Evolutionary conservation across 2,888 invertebrate species (phyloP).

Genomic region (Tiphia femorata): DNA sequence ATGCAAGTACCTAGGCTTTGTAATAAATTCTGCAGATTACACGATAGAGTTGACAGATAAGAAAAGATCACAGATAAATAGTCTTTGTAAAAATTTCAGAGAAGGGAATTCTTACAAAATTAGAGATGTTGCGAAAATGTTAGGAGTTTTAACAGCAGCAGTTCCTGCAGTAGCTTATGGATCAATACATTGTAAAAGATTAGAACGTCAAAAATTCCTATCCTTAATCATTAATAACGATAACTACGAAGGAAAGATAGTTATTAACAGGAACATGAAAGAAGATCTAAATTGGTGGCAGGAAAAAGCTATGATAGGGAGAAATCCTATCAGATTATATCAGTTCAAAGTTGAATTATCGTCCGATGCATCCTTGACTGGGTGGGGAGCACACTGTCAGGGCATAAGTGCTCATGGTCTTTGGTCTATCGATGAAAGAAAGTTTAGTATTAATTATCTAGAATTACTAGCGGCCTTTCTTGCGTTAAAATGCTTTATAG

Average conservation of each 20-base stretch:
- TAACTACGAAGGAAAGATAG: conserved; percentile 16
- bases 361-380: conserved; percentile 15
- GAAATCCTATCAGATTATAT: conserved; percentile 9
- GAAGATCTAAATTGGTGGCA: conserved; percentile 24
- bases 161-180: conserved; percentile 24
- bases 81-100: conserved; percentile 12
- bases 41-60: background rate
- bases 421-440: conserved; percentile 8
- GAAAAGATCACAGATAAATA: background rate
- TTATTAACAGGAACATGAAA: background rate
- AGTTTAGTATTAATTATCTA: conserved; percentile 14
- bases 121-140: conserved; percentile 16
- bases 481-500: conserved; percentile 10
- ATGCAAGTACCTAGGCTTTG: too few species aligned
- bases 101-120: conserved; percentile 15
- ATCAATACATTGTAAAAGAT: conserved; percentile 12
- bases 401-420: background rate
- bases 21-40: background rate
- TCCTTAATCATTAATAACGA: background rate
- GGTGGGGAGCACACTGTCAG: conserved; percentile 14
- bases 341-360: conserved; percentile 10
- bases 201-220: conserved; percentile 19
- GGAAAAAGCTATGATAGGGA: background rate
- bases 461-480: conserved; percentile 13
- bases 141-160: conserved; percentile 74